Conservation (phyloP, 2,113 vertebrate species). For the Psettodes erumei region DNA sequence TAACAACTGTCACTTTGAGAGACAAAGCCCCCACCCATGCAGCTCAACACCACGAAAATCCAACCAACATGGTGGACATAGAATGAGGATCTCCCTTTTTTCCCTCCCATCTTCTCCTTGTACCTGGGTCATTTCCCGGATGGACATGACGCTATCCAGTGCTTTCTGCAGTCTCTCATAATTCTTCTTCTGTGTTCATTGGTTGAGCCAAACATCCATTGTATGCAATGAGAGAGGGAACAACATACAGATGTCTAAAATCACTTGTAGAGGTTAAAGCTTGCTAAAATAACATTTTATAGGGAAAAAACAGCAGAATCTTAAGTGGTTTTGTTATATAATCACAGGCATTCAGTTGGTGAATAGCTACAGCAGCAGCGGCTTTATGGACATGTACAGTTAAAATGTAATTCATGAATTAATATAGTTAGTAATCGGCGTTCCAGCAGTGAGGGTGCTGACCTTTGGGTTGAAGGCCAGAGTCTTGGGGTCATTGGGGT, state of each 20-base stretch:
- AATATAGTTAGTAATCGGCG: neutral
- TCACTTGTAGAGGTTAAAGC: constrained; percentile 13
- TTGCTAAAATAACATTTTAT: neutral
- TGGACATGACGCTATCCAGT: constrained; percentile 99
- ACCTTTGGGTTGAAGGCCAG: constrained; percentile 99
- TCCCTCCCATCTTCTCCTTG: constrained; percentile 19
- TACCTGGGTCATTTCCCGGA: constrained; percentile 99
- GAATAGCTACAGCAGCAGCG: neutral
- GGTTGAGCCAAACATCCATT: constrained; percentile 66
- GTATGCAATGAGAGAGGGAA: constrained; percentile 58
- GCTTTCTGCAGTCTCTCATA: constrained; percentile 99
- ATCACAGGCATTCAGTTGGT: neutral
- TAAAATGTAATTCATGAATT: neutral
- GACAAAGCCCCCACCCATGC: neutral
- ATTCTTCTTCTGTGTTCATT: constrained; percentile 94
- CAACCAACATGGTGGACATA: neutral
- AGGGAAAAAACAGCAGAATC: too few relatives aligned
- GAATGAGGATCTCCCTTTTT: neutral
- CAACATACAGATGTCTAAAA: constrained; percentile 68
- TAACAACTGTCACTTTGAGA: neutral
- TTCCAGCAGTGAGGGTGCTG: constrained; percentile 38
- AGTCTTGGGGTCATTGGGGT: constrained; percentile 98
- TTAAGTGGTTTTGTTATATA: neutral
- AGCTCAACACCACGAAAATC: neutral
- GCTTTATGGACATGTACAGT: neutral